Evolutionary conservation across 2,888 invertebrate genomes (phyloP), one percentile per base, ranked within the genome.

Genomic region (Rhynchonema sp.): DNA sequence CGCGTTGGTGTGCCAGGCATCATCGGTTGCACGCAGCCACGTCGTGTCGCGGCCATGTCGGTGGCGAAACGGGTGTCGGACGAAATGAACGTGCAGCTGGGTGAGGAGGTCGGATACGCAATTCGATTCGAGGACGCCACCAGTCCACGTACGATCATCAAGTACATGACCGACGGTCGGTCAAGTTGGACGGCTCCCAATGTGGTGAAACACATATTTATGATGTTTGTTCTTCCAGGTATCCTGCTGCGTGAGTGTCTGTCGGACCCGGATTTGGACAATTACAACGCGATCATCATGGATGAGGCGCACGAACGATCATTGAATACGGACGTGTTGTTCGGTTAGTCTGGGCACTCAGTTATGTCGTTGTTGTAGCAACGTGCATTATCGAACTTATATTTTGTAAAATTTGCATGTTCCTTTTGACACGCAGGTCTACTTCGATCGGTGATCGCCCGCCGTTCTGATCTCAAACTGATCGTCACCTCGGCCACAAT

Each of bases 61-160:
- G 98, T 99, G 0, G 98, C 98, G 1, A 96, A 98, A 76, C 82
- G 98, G 68, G 98, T 99, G 20, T 87, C 94, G 1, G 96, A 98
- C 73, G 98, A 99, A 79, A 92, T 96, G 90, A 81, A 82, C 46
- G 85, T 87, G 0, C 83, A 84, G 62, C 77, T 94, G 53, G 92
- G 82, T 2, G 86, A 90, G 64, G 88, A 91, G 72, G 87, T 62
- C 27, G 98, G 98, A 22, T 99, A 99, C 77, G 92, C 96, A 26
- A 99, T 99, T 73, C 88, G 98, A 69, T 99, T 99, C 78, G 98
- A 99, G 74, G 98, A 99, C 77, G 96, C 96, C 74, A 98, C 98
- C 0, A 66, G 70, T 26, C 71, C 77, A 69, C 76, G 76, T 63
- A 79, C 78, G 0, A 66, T 76, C 46, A 76, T 79, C 57, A 79